Conservation (phyloP, 2,888 invertebrate species). For the Dysmachus trigonus region DNA sequence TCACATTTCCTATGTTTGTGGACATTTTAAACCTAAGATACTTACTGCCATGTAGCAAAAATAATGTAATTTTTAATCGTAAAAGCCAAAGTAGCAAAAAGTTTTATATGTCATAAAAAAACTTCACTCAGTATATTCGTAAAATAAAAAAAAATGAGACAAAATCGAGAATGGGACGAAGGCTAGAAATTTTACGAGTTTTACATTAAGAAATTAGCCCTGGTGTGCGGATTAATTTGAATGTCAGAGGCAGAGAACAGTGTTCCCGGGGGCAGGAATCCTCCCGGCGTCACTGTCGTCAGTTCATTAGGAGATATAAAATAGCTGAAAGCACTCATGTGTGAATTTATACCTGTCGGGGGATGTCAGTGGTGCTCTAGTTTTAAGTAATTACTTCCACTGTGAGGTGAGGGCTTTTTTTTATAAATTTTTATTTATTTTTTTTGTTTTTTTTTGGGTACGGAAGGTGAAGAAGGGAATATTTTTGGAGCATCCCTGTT, state of each 20-base stretch:
- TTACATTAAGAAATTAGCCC: conserved; percentile 31
- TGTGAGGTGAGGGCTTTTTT: not conserved
- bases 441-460: not conserved
- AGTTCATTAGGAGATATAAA: conserved; percentile 17
- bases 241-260: not conserved
- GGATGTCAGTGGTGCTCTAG: not conserved
- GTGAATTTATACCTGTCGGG: conserved; percentile 17
- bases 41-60: not conserved
- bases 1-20: not conserved
- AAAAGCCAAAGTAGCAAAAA: not conserved
- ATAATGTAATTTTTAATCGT: not conserved
- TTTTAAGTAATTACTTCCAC: conserved; percentile 29
- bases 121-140: not conserved
- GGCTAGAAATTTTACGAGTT: conserved; percentile 2
- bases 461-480: not conserved
- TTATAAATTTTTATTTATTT: not conserved
- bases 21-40: not conserved
- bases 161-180: not conserved
- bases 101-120: not conserved
- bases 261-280: not conserved
- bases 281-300: not conserved
- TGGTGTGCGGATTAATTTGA: not conserved
- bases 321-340: conserved; percentile 32
- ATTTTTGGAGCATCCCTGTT: not conserved
- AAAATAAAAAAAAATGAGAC: not conserved